Percentiles rank a stretch among this genome's conserved stretches.
These are phyloP conservation scores for Tapirus indicus DNA, from an alignment of 2,797 vertebrate genomes.

Conservation along the genomic window DNA sequence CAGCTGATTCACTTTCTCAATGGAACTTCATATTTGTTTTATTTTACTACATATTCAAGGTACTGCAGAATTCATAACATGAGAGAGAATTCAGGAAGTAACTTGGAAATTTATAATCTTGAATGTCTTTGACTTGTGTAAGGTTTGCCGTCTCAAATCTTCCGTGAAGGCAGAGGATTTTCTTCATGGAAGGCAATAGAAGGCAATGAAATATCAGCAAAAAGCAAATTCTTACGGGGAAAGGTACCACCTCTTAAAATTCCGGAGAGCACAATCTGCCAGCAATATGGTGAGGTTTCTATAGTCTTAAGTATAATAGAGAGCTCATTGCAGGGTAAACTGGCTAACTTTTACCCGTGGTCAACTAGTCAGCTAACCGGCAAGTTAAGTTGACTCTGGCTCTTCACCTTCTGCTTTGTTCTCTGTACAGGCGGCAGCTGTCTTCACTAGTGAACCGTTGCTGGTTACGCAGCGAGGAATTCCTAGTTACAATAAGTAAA, in stretches of 20 bases:
- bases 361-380: not conserved
- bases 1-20: not conserved
- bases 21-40: not conserved
- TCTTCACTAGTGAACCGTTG: not conserved
- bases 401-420: not conserved
- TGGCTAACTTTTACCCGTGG: not conserved
- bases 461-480: not conserved
- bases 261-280: not conserved
- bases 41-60: not conserved
- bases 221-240: not conserved
- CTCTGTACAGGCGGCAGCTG: not conserved
- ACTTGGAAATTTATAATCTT: not conserved
- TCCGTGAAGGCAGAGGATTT: not conserved
- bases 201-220: not conserved
- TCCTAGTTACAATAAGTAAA: not conserved
- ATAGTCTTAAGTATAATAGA: not conserved
- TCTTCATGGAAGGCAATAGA: not conserved
- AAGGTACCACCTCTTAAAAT: not conserved
- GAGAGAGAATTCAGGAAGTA: not conserved
- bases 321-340: not conserved
- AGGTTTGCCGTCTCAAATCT: not conserved
- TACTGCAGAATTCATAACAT: not conserved
- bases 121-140: not conserved
- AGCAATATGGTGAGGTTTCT: not conserved
- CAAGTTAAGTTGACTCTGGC: not conserved